A percentile compares a stretch with the other conserved stretches of the same genome.
These are phyloP conservation scores for Ichneumoninae sp. DNA, from an alignment of 2,888 invertebrate species.

Conservation along the genomic window DNA sequence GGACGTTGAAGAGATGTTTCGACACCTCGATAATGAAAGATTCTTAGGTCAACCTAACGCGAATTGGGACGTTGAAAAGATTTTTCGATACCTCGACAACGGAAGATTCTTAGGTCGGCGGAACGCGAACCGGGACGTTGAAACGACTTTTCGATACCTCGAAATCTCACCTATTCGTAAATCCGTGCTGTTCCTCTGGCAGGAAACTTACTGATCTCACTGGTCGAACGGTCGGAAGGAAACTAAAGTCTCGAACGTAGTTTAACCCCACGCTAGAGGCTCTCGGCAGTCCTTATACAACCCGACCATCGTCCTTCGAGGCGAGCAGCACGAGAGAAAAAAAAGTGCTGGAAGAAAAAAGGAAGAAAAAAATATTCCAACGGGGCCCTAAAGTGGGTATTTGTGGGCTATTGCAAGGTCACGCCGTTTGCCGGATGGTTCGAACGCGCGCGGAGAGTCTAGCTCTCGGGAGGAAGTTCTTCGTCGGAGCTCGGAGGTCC, in stretches of 20 bases:
- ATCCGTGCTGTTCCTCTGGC: constrained; percentile 14
- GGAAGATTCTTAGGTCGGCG: not conserved
- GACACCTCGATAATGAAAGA: not conserved
- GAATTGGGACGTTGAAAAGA: not conserved
- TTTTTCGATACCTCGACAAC: not conserved
- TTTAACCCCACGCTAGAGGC: constrained; percentile 77
- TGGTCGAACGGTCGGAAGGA: constrained; percentile 73
- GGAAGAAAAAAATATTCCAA: constrained; percentile 68
- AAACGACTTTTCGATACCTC: not conserved
- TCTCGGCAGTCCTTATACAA: constrained; percentile 67
- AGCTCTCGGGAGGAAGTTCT: constrained; percentile 50
- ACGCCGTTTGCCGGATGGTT: constrained; percentile 67
- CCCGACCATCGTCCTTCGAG: constrained; percentile 76
- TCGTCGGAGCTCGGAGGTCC: constrained; percentile 66
- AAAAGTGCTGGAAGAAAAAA: constrained; percentile 69
- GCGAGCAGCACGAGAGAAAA: constrained; percentile 68
- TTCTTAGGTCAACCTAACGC: too few species aligned
- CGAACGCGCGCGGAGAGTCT: constrained; percentile 63
- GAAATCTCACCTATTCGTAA: constrained; percentile 57
- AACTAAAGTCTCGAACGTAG: constrained; percentile 76
- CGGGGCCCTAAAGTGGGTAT: constrained; percentile 75
- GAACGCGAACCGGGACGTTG: not conserved
- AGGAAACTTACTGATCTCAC: constrained; percentile 62
- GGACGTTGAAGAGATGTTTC: not conserved
- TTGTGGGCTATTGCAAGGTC: constrained; percentile 76